Conservation (phyloP, 30 jellyfish, hydroid and myxozoan species). For the Cassiopea andromeda region DNA sequence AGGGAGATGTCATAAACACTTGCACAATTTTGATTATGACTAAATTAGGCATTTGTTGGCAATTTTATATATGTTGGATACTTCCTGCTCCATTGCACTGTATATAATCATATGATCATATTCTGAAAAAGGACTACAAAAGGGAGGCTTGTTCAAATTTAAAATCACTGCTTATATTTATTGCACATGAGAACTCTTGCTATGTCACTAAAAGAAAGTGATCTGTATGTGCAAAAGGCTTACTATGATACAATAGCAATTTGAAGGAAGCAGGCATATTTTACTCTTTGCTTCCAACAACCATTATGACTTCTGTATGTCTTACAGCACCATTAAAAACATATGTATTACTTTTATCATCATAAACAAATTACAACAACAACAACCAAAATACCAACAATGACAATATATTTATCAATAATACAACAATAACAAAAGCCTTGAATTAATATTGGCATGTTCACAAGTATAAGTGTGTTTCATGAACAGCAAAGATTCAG, state of each 20-base stretch:
- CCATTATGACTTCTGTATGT: background rate
- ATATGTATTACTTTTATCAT: background rate
- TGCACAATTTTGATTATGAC: background rate
- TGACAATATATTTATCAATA: background rate
- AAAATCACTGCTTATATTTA: background rate
- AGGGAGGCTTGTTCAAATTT: background rate
- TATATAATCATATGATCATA: background rate
- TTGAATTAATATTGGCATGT: background rate
- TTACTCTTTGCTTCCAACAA: background rate
- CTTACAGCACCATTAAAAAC: background rate
- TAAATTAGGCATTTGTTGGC: background rate
- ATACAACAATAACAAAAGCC: background rate
- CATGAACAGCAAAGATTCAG: background rate
- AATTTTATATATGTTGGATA: background rate
- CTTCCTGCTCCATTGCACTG: background rate
- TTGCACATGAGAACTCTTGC: background rate
- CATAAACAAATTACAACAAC: background rate
- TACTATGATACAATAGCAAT: background rate
- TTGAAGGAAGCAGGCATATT: background rate
- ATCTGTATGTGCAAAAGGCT: background rate
- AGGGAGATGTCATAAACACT: background rate
- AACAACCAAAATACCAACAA: background rate
- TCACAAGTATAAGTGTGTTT: background rate
- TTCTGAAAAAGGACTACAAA: background rate
- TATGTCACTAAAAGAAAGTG: background rate